These are phyloP conservation scores for Setipinna tenuifilis DNA, from an alignment of 2,797 vertebrate species.

Conservation along the genomic window DNA sequence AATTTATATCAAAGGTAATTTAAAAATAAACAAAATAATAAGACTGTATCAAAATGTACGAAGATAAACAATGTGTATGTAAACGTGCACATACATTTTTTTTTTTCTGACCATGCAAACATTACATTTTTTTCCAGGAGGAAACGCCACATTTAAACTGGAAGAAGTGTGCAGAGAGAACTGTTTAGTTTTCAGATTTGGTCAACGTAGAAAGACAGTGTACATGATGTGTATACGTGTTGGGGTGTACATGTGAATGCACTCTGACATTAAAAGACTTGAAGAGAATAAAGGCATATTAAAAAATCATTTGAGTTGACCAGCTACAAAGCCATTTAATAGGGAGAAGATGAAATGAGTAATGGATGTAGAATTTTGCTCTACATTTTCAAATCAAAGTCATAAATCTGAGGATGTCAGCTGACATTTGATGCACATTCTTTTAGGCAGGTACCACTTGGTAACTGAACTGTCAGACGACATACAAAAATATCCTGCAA, in stretches of 20 bases:
- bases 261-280: neutral
- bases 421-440: conserved; percentile 44
- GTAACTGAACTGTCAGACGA: conserved; percentile 48
- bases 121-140: conserved; percentile 77
- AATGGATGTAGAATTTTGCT: conserved; percentile 55
- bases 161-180: conserved; percentile 78
- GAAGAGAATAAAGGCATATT: neutral
- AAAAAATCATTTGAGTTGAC: conserved; percentile 21
- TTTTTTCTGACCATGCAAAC: conserved; percentile 88
- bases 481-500: conserved; percentile 48
- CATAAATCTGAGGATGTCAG: conserved; percentile 36
- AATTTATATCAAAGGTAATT: conserved; percentile 95
- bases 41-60: conserved; percentile 95
- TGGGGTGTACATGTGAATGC: conserved; percentile 31
- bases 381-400: conserved; percentile 44
- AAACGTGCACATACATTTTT: conserved; percentile 83
- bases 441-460: conserved; percentile 32
- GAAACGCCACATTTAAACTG: conserved; percentile 81
- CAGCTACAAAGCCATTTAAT: conserved; percentile 42
- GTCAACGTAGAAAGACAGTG: conserved; percentile 68
- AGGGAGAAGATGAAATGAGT: conserved; percentile 49
- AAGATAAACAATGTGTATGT: conserved; percentile 78
- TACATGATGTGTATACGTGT: conserved; percentile 27
- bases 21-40: conserved; percentile 91
- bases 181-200: conserved; percentile 74